Conservation (phyloP, 2,113 vertebrate species). For the Dasyprocta punctata region DNA sequence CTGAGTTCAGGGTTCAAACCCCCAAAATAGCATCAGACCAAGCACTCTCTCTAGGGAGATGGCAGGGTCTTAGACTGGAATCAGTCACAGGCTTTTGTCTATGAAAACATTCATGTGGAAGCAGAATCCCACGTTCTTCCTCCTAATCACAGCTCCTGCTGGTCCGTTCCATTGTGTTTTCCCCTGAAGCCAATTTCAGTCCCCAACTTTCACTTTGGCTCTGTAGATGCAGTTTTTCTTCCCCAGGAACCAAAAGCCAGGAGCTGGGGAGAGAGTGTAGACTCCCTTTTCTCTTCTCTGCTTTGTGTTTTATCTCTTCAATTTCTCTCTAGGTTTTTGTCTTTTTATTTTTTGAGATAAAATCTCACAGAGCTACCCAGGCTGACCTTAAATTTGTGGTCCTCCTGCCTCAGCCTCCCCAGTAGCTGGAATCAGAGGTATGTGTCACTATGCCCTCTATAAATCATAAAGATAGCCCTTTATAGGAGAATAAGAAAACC, state of each 20-base stretch:
- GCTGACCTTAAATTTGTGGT: not conserved
- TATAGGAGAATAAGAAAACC: not conserved
- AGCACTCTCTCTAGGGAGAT: not conserved
- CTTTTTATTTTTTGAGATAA: not conserved
- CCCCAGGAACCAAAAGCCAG: not conserved
- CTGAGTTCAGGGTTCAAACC: not conserved
- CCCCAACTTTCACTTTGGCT: not conserved
- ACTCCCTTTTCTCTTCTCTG: not conserved
- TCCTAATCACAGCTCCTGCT: not conserved
- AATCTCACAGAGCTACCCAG: not conserved
- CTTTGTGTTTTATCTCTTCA: not conserved
- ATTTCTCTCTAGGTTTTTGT: not conserved
- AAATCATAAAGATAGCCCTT: not conserved
- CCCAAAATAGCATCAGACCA: not conserved
- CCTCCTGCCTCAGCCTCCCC: not conserved
- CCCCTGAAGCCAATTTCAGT: not conserved
- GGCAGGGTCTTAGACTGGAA: not conserved
- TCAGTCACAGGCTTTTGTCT: not conserved
- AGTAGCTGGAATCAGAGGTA: not conserved
- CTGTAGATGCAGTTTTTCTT: not conserved
- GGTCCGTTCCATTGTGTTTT: not conserved
- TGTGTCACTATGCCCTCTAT: not conserved
- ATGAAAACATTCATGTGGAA: not conserved
- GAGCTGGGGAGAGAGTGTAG: not conserved
- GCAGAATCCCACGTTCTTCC: not conserved